Evolutionary conservation across 2,797 vertebrate species (phyloP), one percentile per base, ranked within the genome.

Genomic region (Neosilurus mollespiculum): DNA sequence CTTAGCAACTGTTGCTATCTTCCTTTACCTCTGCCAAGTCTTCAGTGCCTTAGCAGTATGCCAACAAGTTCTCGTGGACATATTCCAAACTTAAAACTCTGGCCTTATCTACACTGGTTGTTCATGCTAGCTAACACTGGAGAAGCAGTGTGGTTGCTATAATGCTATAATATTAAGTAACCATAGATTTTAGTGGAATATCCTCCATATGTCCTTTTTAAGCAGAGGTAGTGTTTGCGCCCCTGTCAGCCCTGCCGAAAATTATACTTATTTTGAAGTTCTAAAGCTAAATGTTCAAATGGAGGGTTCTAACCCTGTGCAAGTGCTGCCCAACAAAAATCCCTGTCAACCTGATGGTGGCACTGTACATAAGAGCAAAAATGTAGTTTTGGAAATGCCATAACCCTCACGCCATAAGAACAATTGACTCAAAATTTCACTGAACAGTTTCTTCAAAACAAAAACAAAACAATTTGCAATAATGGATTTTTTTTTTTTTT

Each of bases 1-100:
- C 76, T 78, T 78, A 49, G 58, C 58, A 78, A 78, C 58, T 49
- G 58, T 78, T 61, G 75, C 73, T 61, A 61, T 61, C 30, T 54
- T 37, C 76, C 75, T 10, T 77, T 77, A 15, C 34, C 56, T 75
- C 20, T n/a, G 75, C 54, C 73, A 77, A 56, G 75, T 49, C 20
- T 43, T 77, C 56, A 34, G 11, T 16, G 9, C 30, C 11, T 58
- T 22, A 59, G 30, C 24, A 56, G 51, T 20, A 24, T 2, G 54
- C 34, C 56, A 61, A 34, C 34, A 77, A 10, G 15, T 77, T 20
- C 34, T 49, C n/a, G 24, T 77, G 56, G 34, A 49, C 22, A 15
- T 62, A n/a, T 16, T 62, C 58, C 58, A 77, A 49, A 62, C 56
- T 9, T 34, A 15, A 77, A 49, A 20, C 12, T 49, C 3, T 3